phyloP scores from a whole-genome alignment of 2,113 vertebrate species.

The Leptodactylus fuscus region DNA sequence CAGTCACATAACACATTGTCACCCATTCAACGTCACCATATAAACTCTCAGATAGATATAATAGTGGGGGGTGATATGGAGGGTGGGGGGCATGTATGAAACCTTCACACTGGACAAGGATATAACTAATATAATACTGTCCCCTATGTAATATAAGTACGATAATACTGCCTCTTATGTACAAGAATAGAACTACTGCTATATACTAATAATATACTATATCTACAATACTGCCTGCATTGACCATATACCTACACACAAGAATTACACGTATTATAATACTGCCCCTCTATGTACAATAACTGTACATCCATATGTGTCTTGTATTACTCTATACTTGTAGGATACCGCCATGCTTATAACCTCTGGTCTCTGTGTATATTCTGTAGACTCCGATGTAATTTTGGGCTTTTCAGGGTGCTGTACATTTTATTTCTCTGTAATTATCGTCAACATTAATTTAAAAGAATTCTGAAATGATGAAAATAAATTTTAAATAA shows the following conservation, averaged over 20 bases:
- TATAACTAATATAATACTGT: neutral
- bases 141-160: neutral
- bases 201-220: neutral
- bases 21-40: too few species aligned
- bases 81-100: too few species aligned
- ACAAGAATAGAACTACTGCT: neutral
- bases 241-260: neutral
- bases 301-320: too few species aligned
- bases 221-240: neutral
- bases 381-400: neutral
- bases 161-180: conserved; percentile 1
- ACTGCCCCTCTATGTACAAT: neutral
- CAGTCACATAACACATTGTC: too few species aligned
- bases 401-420: neutral
- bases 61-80: too few species aligned
- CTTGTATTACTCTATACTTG: too few species aligned
- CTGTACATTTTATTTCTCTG: conserved; percentile 31
- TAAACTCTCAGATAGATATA: too few species aligned
- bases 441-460: conserved; percentile 43
- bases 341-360: too few species aligned
- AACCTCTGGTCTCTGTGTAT: neutral
- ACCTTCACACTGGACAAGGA: neutral
- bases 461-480: conserved; percentile 11
- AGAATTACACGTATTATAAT: neutral
- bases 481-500: conserved; percentile 1